phyloP scores from a whole-genome alignment of 2,888 invertebrate genomes.

The Scaptomyza caliginosa region DNA sequence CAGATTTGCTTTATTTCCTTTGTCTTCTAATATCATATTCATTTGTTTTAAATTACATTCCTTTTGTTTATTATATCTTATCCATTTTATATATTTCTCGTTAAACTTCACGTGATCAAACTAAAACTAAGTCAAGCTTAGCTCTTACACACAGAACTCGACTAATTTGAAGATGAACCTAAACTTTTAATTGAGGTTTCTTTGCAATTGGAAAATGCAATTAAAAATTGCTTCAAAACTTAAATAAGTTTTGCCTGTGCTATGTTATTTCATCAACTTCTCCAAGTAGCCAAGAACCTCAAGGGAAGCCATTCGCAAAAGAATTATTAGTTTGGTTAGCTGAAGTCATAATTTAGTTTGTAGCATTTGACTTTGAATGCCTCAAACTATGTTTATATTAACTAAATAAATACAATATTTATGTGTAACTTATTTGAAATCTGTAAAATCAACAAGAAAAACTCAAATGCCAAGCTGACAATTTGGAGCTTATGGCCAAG shows the following conservation, averaged over 20 bases:
- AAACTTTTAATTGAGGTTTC: slow-evolving; percentile 66
- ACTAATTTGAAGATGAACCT: slow-evolving; percentile 40
- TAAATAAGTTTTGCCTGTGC: slow-evolving; percentile 32
- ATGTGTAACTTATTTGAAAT: slow-evolving; percentile 35
- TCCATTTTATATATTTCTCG: neutral
- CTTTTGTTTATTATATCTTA: neutral
- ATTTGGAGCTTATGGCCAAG: slow-evolving; percentile 57
- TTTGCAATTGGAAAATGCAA: slow-evolving; percentile 60
- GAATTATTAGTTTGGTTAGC: slow-evolving; percentile 15
- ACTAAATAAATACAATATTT: slow-evolving; percentile 55
- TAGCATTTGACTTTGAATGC: slow-evolving; percentile 2
- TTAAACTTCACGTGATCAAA: neutral
- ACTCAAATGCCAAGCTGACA: slow-evolving; percentile 40
- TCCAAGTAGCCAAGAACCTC: slow-evolving; percentile 1
- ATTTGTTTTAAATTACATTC: neutral
- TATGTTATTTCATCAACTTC: slow-evolving; percentile 25
- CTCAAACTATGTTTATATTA: slow-evolving; percentile 18
- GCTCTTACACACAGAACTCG: slow-evolving; percentile 9
- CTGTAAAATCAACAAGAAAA: slow-evolving; percentile 1
- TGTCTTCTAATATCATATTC: slow-evolving; percentile 19
- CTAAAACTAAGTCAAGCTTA: slow-evolving; percentile 11
- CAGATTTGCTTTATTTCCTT: neutral
- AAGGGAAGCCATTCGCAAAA: neutral
- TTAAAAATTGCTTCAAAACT: slow-evolving; percentile 54
- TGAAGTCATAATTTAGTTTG: slow-evolving; percentile 8